Evolutionary conservation across 2,113 vertebrate species (phyloP).

Genomic region (Acanthisitta chloris): DNA sequence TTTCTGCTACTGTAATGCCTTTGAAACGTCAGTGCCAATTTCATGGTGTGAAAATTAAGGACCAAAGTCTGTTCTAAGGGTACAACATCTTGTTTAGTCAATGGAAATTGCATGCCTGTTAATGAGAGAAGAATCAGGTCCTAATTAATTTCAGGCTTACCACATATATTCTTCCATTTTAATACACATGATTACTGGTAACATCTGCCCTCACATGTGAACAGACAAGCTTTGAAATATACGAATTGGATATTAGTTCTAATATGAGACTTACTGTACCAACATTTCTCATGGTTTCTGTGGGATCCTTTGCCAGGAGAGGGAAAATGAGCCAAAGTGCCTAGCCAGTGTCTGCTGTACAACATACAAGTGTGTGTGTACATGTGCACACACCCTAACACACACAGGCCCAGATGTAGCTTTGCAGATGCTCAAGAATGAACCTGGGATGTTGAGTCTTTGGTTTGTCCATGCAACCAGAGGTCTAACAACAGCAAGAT

Average conservation of each 20-base stretch:
- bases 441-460: neutral
- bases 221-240: neutral
- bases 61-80: neutral
- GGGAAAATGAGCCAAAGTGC: neutral
- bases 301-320: neutral
- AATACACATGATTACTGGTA: neutral
- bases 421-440: neutral
- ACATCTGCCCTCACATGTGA: neutral
- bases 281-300: neutral
- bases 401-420: neutral
- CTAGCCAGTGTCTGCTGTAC: neutral
- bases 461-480: neutral
- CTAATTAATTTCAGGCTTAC: constrained; percentile 31
- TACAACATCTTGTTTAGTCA: neutral
- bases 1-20: constrained; percentile 24
- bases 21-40: neutral
- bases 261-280: neutral
- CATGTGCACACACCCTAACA: neutral
- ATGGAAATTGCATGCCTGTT: neutral
- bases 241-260: neutral
- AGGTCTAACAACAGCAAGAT: neutral
- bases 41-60: neutral
- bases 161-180: neutral
- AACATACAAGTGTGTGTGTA: neutral
- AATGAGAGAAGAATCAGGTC: neutral